phyloP scores from a whole-genome alignment of 2,113 vertebrate genomes.

The Dendrocopos noguchii region DNA sequence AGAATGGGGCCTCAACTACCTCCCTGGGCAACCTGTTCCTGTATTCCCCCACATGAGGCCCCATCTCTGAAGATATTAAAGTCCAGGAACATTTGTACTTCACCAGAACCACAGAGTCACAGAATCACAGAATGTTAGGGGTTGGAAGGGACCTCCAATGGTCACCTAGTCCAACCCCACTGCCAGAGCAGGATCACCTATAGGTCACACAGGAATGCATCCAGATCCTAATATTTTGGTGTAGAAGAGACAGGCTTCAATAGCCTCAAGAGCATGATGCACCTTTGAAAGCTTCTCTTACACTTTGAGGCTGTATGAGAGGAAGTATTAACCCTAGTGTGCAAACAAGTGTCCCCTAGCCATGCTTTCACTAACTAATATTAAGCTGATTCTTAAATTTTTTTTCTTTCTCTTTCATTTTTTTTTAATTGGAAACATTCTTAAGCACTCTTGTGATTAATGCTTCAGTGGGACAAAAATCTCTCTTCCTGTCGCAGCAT shows the following conservation, averaged over 20 bases:
- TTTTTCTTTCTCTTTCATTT: too few species aligned
- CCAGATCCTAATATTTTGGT: not conserved
- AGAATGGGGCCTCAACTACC: too few species aligned
- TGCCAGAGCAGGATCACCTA: too few species aligned
- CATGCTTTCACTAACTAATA: not conserved
- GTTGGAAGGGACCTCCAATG: too few species aligned
- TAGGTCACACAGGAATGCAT: too few species aligned
- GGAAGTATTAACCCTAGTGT: not conserved
- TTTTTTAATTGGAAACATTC: not conserved
- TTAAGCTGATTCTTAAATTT: not conserved
- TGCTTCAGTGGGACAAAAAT: not conserved
- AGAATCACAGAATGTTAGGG: too few species aligned
- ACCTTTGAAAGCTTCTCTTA: not conserved
- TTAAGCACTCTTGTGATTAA: not conserved
- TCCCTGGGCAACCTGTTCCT: too few species aligned
- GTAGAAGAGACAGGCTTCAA: not conserved
- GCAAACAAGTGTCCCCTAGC: not conserved
- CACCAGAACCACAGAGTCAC: not conserved
- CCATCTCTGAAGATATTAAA: too few species aligned
- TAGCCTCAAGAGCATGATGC: not conserved
- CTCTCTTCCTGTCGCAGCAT: slow-evolving; percentile 65
- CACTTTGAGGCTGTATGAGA: not conserved
- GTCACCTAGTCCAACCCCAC: too few species aligned
- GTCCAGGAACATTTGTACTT: not conserved
- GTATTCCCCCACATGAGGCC: too few species aligned